phyloP scores from a whole-genome alignment of 92 coral and sea anemone species.

The Anthopleura xanthogrammica region DNA sequence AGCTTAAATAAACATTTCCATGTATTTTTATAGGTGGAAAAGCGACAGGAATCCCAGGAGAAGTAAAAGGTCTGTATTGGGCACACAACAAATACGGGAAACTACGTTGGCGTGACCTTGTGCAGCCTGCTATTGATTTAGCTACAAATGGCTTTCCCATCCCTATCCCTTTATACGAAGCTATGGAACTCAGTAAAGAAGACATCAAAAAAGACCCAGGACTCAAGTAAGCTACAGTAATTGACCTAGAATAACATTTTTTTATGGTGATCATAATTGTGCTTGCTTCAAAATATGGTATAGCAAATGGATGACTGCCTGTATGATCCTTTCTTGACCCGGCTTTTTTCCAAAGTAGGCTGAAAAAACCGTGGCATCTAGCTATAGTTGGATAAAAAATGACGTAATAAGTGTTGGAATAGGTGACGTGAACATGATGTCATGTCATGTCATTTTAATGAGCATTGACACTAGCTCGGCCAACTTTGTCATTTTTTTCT shows the following conservation, averaged over 20 bases:
- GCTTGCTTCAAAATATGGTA: no score
- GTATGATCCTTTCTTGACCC: no score
- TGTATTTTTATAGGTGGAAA: slow-evolving; percentile 50
- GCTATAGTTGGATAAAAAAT: no score
- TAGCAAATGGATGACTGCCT: no score
- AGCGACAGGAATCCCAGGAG: slow-evolving; percentile 77
- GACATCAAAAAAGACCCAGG: slow-evolving; percentile 39
- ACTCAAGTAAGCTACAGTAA: slow-evolving; percentile 32
- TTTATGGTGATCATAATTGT: background rate
- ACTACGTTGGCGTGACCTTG: slow-evolving; percentile 57
- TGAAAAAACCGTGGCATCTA: no score
- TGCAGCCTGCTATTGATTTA: slow-evolving; percentile 62
- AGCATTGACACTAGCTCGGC: no score
- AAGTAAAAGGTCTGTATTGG: slow-evolving; percentile 60
- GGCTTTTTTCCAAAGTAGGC: no score
- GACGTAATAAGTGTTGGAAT: no score
- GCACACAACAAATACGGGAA: slow-evolving; percentile 64
- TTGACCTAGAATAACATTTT: no score
- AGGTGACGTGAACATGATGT: no score
- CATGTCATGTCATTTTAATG: no score
- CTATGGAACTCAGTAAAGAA: slow-evolving; percentile 7
- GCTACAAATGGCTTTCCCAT: slow-evolving; percentile 65
- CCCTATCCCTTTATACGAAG: slow-evolving; percentile 49
- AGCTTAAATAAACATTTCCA: background rate
- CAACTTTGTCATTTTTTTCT: no score